A percentile compares a stretch with the other conserved stretches of the same genome.
Evolutionary conservation across 2,888 invertebrate species (phyloP).

Genomic region (Ephialtes manifestator): DNA sequence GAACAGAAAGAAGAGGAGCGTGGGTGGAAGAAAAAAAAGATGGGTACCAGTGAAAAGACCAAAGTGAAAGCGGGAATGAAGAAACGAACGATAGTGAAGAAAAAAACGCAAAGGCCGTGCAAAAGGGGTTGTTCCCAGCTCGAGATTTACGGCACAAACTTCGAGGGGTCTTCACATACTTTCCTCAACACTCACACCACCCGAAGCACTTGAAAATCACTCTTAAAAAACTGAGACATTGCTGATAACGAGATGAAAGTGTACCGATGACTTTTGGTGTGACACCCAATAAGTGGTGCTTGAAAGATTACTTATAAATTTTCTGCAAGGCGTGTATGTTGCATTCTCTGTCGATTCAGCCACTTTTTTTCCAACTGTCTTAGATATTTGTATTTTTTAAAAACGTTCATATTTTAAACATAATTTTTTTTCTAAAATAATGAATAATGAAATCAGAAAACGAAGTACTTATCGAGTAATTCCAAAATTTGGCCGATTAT

Average conservation of each 20-base stretch:
- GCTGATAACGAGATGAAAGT: constrained; percentile 64
- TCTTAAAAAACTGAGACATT: constrained; percentile 37
- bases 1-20: constrained; percentile 34
- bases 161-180: not conserved
- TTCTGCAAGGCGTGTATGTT: not conserved
- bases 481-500: no score
- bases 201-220: constrained; percentile 51
- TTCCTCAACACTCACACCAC: constrained; percentile 8
- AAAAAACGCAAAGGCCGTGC: constrained; percentile 26
- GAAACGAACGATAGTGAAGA: constrained; percentile 33
- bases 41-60: not conserved
- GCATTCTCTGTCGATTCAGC: not conserved
- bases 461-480: no score
- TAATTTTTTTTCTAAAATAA: no score
- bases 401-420: no score
- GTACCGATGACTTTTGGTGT: constrained; percentile 36
- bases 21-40: constrained; percentile 24
- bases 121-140: constrained; percentile 63
- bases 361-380: not conserved
- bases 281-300: not conserved
- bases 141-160: constrained; percentile 59
- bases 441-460: no score
- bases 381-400: no score
- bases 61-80: constrained; percentile 42
- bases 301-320: constrained; percentile 11